Evolutionary conservation across 2,797 vertebrate genomes (phyloP), one percentile per base, ranked within the genome.

Genomic region (Mormyrus hasselquistii): DNA sequence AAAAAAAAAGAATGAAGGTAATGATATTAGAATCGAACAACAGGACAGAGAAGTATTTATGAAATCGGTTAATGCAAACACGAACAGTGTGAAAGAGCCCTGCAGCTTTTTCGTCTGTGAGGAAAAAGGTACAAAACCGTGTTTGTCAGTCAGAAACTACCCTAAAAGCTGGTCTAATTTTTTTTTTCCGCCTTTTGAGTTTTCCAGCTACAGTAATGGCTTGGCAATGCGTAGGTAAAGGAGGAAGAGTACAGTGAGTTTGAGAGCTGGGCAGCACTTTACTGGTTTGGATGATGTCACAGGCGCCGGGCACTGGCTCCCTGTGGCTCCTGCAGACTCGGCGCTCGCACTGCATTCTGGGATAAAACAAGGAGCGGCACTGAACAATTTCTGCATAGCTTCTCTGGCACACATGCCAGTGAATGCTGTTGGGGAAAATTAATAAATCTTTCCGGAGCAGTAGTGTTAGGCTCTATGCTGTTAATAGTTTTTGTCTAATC

Each of bases 1-100:
- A 91, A 90, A 92, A 90, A 50, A 90, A 57, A 92, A 93, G 94
- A 94, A 94, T 25, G 94, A 95, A 94, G 90, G 73, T 95, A 95
- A 96, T 95, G 94, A 91, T 94, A 95, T 96, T 96, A 95, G 88
- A 89, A 91, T 93, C 93, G 92, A 94, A 93, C 93, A 92, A 91
- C 93, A 94, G 94, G 95, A 95, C 94, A 93, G 91, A 44, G 89
- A 89, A 91, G 94, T 92, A 93, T 93, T 92, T 94, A 93, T 94
- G 93, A 94, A 95, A 96, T 95, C 92, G 19, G 93, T 95, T 95
- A 94, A 94, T 95, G 93, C 93, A 93, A 96, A 92, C 93, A 93
- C 91, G 93, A 93, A 92, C 90, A 93, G 47, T 86, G 82, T 86
- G 59, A 89, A 47, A 86, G 1, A 12, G 88, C 49, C 84, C 29